Base-by-base conservation (phyloP, 2,113 vertebrate species). In the Oxyruncus cristatus region DNA sequence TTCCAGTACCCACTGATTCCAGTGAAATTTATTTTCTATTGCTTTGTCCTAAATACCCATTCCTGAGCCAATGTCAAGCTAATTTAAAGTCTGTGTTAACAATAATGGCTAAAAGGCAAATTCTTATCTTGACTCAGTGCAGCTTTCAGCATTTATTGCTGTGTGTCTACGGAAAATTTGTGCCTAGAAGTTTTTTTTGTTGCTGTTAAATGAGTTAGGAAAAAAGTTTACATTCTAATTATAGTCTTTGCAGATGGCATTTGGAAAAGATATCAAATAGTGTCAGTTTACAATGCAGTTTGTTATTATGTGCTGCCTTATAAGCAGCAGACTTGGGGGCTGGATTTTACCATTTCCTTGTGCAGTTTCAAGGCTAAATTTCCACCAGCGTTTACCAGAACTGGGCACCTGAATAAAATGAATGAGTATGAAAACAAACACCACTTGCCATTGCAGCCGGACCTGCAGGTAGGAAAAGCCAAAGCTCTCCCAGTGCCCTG, bases 231-330 rank as follows among this genome's bases (percentile, higher is more conserved):
- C 86, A 56, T 86, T 97, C 96, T 95, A 97, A 97, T 96, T 97
- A 97, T 84, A 97, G 95, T 28, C 94, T 72, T 91, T 73, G 94
- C 95, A 97, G 95, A 97, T 97, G 92, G 94, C 73, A 47, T 95
- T 96, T 89, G 76, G 74, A 93, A 95, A 97, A 97, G 53, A 55
- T 78, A 86, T 65, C 78, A 39, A 81, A 79, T 42, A 90, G 63
- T 50, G 86, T 73, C 96, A 96, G 65, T 96, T 95, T 78, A 30
- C 61, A 77, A 89, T 41, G 66, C 37, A 30, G 80, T 66, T 77
- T 62, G 62, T 23, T 37, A 61, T 49, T 72, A 13, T 19, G n/a
- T n/a, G 39, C 67, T 88, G 82, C 82, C 55, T 88, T 41, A 44
- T 32, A 49, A 92, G 73, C 70, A 28, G 32, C 1, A 58, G 75